Conservation (phyloP, 2,888 invertebrate species). For the Pandemis cinnamomeana region DNA sequence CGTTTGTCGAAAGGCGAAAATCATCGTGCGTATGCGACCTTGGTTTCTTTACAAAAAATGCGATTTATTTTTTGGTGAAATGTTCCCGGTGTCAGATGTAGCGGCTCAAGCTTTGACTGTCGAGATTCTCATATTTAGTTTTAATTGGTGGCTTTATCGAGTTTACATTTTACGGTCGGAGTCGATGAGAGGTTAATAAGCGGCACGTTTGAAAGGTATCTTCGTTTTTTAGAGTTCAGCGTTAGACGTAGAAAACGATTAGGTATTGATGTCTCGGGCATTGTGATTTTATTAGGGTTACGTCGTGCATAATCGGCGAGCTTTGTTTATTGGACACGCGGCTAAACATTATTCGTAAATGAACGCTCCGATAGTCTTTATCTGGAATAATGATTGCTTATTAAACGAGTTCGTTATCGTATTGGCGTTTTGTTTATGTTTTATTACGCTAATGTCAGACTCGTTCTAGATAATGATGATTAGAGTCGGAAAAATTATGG, state of each 20-base stretch:
- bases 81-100: slow-evolving; percentile 81
- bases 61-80: slow-evolving; percentile 79
- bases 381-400: slow-evolving; percentile 28
- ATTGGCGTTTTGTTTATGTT: slow-evolving; percentile 28
- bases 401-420: slow-evolving; percentile 30
- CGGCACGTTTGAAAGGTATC: slow-evolving; percentile 83
- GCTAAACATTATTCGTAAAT: slow-evolving; percentile 44
- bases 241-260: slow-evolving; percentile 67
- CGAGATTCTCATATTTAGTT: slow-evolving; percentile 84
- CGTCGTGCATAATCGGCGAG: slow-evolving; percentile 52
- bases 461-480: background rate
- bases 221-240: slow-evolving; percentile 79
- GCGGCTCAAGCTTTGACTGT: slow-evolving; percentile 83
- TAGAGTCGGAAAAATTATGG: background rate
- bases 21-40: slow-evolving; percentile 81
- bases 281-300: slow-evolving; percentile 71
- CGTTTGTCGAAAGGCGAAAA: slow-evolving; percentile 78
- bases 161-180: slow-evolving; percentile 85
- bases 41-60: slow-evolving; percentile 76
- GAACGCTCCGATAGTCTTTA: slow-evolving; percentile 30
- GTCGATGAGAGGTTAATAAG: slow-evolving; percentile 85
- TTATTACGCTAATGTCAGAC: slow-evolving; percentile 2
- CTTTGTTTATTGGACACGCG: slow-evolving; percentile 42
- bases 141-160: slow-evolving; percentile 85
- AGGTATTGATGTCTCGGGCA: slow-evolving; percentile 53